Conservation (phyloP, 2,888 invertebrate species). For the Diaphora mendica region DNA sequence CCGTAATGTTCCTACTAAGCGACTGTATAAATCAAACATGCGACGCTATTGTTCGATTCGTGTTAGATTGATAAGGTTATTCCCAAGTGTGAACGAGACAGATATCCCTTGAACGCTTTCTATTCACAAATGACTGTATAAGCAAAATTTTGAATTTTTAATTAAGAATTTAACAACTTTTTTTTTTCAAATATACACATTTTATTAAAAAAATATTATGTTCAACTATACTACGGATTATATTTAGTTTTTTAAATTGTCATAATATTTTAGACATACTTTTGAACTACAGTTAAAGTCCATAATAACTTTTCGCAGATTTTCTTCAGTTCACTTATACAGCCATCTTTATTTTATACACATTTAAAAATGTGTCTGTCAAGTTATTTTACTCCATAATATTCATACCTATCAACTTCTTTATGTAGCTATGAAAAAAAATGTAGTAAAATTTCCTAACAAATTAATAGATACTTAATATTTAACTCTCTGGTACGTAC, state of each 20-base stretch:
- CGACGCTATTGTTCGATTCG: constrained; percentile 86
- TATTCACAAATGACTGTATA: constrained; percentile 79
- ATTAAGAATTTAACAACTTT: constrained; percentile 25
- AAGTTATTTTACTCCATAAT: constrained; percentile 61
- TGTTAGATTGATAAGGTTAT: constrained; percentile 86
- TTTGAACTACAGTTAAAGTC: constrained; percentile 59
- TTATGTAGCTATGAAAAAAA: background rate
- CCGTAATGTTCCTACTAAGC: constrained; percentile 86
- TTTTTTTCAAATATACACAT: too few relatives aligned
- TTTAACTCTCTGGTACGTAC: background rate
- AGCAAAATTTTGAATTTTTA: constrained; percentile 53
- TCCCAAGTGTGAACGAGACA: constrained; percentile 84
- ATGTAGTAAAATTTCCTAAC: background rate
- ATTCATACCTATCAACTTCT: constrained; percentile 64
- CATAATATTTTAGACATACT: constrained; percentile 55
- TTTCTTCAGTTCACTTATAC: constrained; percentile 71
- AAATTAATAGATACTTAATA: background rate
- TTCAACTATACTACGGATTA: background rate
- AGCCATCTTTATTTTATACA: constrained; percentile 76
- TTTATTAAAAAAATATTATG: background rate
- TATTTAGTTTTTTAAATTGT: constrained; percentile 28
- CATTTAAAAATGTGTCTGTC: constrained; percentile 65
- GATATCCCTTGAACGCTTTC: constrained; percentile 80
- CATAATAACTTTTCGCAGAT: constrained; percentile 77
- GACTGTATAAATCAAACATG: constrained; percentile 86